phyloP scores from a whole-genome alignment of 2,888 invertebrate species.

The Cheilosia scutellata region DNA sequence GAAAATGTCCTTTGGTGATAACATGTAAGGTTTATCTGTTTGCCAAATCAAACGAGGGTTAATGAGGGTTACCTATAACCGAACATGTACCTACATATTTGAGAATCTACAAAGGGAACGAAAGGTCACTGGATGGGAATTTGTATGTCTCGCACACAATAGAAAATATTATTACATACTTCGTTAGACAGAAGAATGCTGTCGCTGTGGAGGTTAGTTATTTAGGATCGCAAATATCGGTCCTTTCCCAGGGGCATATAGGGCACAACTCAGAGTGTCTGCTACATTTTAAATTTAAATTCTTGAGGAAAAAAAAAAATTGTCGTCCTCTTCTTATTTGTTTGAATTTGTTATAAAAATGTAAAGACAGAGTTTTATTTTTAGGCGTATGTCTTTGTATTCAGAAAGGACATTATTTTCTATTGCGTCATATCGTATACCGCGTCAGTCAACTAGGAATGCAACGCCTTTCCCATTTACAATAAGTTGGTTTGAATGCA shows the following conservation, averaged over 20 bases:
- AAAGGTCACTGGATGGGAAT: no score
- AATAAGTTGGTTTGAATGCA: no score
- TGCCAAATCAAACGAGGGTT: constrained; percentile 58
- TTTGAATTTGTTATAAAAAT: no score
- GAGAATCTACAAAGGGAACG: neutral
- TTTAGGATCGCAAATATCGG: neutral
- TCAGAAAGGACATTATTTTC: no score
- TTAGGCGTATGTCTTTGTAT: no score
- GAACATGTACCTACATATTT: neutral
- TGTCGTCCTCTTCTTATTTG: neutral
- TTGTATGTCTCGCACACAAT: no score
- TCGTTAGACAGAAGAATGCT: constrained; percentile 26
- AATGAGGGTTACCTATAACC: constrained; percentile 7
- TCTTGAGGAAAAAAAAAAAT: neutral
- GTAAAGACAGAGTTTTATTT: no score
- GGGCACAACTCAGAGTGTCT: no score
- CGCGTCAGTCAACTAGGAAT: no score
- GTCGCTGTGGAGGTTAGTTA: neutral
- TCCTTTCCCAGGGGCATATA: neutral
- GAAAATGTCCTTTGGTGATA: constrained; percentile 51
- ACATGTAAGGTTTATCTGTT: constrained; percentile 54
- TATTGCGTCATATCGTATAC: no score
- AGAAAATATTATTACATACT: neutral
- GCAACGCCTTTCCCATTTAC: no score
- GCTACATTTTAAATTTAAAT: neutral